These are phyloP conservation scores for Drosophila trichaetosa DNA, from an alignment of 2,888 invertebrate species.

Conservation along the genomic window DNA sequence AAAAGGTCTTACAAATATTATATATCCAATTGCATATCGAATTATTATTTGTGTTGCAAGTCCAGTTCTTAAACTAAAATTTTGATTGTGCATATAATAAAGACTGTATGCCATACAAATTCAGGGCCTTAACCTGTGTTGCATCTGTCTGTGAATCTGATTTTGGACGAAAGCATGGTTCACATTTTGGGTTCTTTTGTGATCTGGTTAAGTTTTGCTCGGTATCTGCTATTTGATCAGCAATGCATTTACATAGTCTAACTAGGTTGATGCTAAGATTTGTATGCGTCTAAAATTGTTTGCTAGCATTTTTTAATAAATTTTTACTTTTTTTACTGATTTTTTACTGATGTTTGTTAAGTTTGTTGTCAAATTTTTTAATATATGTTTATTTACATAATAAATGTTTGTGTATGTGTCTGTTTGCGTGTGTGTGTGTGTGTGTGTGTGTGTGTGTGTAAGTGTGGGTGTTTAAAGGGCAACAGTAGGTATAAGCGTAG, in stretches of 20 bases:
- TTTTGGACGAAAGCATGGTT: not conserved
- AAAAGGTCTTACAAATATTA: not conserved
- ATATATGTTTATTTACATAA: constrained; percentile 58
- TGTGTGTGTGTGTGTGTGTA: constrained; percentile 26
- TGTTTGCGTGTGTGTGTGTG: constrained; percentile 20
- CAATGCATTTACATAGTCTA: constrained; percentile 49
- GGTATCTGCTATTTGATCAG: constrained; percentile 22
- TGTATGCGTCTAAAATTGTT: constrained; percentile 51
- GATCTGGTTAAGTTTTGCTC: not conserved
- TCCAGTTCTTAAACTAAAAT: not conserved
- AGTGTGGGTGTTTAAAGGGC: constrained; percentile 36
- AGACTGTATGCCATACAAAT: not conserved
- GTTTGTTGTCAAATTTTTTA: constrained; percentile 29
- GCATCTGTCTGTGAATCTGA: not conserved
- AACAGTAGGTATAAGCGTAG: constrained; percentile 41
- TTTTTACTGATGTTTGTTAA: constrained; percentile 62
- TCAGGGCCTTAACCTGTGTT: no score
- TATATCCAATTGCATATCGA: not conserved
- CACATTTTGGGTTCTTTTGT: not conserved
- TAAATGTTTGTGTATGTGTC: constrained; percentile 38
- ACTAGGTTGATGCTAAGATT: constrained; percentile 52
- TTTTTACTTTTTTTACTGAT: constrained; percentile 49
- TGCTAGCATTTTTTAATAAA: constrained; percentile 37
- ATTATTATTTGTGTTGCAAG: not conserved
- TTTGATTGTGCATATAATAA: not conserved